phyloP scores from a whole-genome alignment of 2,113 vertebrate genomes.

The Carassius carassius region DNA sequence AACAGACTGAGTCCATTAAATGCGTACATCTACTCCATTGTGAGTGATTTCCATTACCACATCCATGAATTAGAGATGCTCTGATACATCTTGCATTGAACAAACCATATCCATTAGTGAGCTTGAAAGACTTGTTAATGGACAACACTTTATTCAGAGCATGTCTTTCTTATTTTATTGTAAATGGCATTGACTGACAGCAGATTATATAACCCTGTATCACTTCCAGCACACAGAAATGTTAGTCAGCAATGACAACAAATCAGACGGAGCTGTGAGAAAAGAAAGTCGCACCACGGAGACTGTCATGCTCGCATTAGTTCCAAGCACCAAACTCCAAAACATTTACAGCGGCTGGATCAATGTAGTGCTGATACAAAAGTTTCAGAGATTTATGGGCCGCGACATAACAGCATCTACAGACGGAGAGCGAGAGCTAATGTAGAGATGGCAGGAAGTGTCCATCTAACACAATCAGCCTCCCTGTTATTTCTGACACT shows the following conservation, averaged over 20 bases:
- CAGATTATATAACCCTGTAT: constrained; percentile 21
- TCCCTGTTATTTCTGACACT: constrained; percentile 47
- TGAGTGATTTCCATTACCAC: constrained; percentile 35
- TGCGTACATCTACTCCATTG: constrained; percentile 13
- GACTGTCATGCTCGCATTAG: constrained; percentile 20
- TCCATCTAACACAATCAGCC: constrained; percentile 42
- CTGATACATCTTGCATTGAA: constrained; percentile 37
- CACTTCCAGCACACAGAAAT: constrained; percentile 26
- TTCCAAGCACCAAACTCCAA: not conserved
- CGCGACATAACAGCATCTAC: constrained; percentile 1
- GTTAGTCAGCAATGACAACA: constrained; percentile 37
- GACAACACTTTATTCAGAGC: constrained; percentile 36
- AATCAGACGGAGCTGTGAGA: constrained; percentile 21
- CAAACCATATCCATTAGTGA: constrained; percentile 37
- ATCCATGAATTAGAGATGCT: constrained; percentile 29
- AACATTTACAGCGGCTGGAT: constrained; percentile 33
- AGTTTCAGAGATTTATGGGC: constrained; percentile 29
- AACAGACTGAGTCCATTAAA: constrained; percentile 21
- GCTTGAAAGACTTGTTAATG: constrained; percentile 46
- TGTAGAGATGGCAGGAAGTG: constrained; percentile 22
- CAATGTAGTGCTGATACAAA: constrained; percentile 35
- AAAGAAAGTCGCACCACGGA: not conserved
- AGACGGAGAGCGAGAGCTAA: constrained; percentile 8
- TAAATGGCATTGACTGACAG: constrained; percentile 29
- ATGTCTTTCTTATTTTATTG: constrained; percentile 28